Evolutionary conservation across 2,113 vertebrate species (phyloP).

Genomic region (Chloroceryle aenea): DNA sequence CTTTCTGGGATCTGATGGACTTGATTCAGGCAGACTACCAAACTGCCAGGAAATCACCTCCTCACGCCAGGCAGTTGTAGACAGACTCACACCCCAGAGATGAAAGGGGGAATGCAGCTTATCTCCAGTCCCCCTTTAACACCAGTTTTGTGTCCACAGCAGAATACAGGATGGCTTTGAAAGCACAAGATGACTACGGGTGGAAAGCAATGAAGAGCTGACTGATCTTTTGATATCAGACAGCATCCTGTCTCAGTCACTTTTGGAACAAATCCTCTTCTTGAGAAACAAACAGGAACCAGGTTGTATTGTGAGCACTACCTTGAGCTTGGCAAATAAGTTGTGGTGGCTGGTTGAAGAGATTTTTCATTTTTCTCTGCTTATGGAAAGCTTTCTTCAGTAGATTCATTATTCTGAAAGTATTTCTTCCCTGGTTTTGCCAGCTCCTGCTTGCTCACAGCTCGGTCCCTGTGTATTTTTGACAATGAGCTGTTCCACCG

Average conservation of each 20-base stretch:
- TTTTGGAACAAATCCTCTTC: neutral
- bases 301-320: accelerated
- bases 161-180: neutral
- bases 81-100: neutral
- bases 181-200: neutral
- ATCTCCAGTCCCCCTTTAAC: neutral
- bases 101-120: neutral
- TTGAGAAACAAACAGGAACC: neutral
- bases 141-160: neutral
- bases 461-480: accelerated
- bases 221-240: neutral
- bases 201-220: neutral
- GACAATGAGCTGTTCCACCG: accelerated
- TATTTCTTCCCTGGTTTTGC: neutral
- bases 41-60: neutral
- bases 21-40: neutral
- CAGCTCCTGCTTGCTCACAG: neutral
- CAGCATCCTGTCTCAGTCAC: neutral
- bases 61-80: neutral
- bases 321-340: neutral
- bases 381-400: neutral
- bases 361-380: neutral
- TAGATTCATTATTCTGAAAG: neutral
- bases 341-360: neutral
- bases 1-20: neutral